These are phyloP conservation scores for Tarsius wallacei DNA, from an alignment of 2,797 vertebrate species.

Conservation along the genomic window DNA sequence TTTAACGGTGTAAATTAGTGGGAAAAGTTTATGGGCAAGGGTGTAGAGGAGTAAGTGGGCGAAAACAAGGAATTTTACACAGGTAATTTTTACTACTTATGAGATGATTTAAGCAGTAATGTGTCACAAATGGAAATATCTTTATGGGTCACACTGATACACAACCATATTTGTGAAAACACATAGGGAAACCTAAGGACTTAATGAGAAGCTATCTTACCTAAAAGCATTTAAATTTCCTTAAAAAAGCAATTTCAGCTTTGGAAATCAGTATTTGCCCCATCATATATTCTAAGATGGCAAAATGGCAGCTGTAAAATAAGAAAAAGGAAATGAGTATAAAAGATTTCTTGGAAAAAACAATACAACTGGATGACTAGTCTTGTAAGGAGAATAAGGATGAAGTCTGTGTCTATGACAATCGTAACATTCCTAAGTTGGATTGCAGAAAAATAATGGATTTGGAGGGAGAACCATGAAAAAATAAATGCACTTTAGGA, in stretches of 20 bases:
- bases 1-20: neutral
- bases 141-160: neutral
- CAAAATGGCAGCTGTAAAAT: neutral
- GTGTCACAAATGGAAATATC: neutral
- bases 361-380: neutral
- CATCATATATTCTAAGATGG: neutral
- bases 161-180: neutral
- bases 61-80: neutral
- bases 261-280: slow-evolving; percentile 18
- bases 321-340: neutral
- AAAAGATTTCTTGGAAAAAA: neutral
- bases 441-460: neutral
- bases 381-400: neutral
- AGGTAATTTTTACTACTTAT: neutral
- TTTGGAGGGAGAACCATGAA: neutral
- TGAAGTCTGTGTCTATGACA: neutral
- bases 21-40: neutral
- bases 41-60: neutral
- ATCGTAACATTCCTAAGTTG: neutral
- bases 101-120: neutral
- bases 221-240: neutral
- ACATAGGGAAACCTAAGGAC: neutral
- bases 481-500: neutral
- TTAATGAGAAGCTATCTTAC: neutral
- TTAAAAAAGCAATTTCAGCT: neutral